Base-by-base conservation (phyloP, 2,113 vertebrate genomes). In the Chaetorhynchus papuensis region DNA sequence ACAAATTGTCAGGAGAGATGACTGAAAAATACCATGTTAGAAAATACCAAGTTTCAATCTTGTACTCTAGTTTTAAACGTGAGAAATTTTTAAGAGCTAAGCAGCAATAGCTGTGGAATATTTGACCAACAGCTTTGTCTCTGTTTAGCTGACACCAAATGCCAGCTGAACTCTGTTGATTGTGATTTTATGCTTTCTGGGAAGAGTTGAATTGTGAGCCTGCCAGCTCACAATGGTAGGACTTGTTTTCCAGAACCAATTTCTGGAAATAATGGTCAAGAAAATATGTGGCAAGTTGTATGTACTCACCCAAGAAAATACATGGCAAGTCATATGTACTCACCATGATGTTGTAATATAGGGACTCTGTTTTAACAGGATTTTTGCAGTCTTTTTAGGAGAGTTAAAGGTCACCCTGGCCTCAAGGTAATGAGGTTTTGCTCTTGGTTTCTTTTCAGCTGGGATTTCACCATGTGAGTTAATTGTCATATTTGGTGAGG, bases 231-330 rank as follows among this genome's bases (percentile, higher is more conserved):
- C 21, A 60, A 45, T 64, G 53, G 80, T 42, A 68, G 61, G 60
- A 81, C 87, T 93, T 87, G 60, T 92, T 93, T 93, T 95, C 83
- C 69, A 91, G 86, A 92, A 83, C 30, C 41, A 64, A 42, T 84
- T 96, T 94, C 69, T 95, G 42, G 57, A 87, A 90, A 84, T 69
- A 82, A 13, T 76, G 53, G 68, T 66, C 21, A 26, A 52, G 70
- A 94, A 86, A 83, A 87, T 81, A 64, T 8, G 47, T 70, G 80
- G 35, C 31, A 74, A 81, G 35, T 78, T 1, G 0, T 65, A 50
- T 37, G 42, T 74, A 19, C 30, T 80, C 52, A 15, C 80, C 54
- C 20, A 22, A 60, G 65, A 91, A 83, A 79, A 89, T 74, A 60
- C 8, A 31, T 45, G 64, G n/a, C 24, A 68, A 81, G 28, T 77